These are phyloP conservation scores for Drosophila demipolita DNA, from an alignment of 2,888 invertebrate species.

Conservation along the genomic window DNA sequence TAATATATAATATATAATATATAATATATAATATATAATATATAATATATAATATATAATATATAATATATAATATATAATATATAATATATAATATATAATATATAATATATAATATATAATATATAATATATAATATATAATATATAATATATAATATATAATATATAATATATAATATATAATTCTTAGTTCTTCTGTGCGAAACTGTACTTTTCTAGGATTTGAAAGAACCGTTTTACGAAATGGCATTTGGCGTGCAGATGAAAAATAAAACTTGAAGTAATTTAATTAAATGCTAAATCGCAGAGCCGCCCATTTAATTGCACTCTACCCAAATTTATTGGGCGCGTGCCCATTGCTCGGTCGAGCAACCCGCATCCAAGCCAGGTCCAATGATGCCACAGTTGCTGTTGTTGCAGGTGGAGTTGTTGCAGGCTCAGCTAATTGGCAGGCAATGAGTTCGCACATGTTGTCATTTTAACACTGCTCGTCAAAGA, in stretches of 20 bases:
- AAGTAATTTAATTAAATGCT: conserved; percentile 54
- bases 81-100: neutral
- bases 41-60: neutral
- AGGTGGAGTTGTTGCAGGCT: conserved; percentile 32
- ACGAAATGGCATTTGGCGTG: neutral
- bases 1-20: neutral
- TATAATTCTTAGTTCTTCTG: neutral
- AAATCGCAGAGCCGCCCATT: conserved; percentile 48
- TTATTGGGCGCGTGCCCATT: conserved; percentile 65
- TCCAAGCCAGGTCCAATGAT: neutral
- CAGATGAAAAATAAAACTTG: neutral
- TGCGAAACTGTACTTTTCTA: neutral
- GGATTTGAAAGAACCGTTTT: neutral
- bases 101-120: neutral
- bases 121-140: neutral
- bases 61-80: neutral
- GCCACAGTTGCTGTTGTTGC: neutral
- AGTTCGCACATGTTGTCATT: conserved; percentile 68
- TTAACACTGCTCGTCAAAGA: conserved; percentile 52
- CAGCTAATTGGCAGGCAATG: conserved; percentile 25
- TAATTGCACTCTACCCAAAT: conserved; percentile 53
- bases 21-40: neutral
- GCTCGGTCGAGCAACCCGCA: conserved; percentile 36
- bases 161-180: neutral
- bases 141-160: neutral